These are phyloP conservation scores for Aurelia sp. DNA, from an alignment of 30 jellyfish, hydroid and myxozoan species.

Conservation along the genomic window DNA sequence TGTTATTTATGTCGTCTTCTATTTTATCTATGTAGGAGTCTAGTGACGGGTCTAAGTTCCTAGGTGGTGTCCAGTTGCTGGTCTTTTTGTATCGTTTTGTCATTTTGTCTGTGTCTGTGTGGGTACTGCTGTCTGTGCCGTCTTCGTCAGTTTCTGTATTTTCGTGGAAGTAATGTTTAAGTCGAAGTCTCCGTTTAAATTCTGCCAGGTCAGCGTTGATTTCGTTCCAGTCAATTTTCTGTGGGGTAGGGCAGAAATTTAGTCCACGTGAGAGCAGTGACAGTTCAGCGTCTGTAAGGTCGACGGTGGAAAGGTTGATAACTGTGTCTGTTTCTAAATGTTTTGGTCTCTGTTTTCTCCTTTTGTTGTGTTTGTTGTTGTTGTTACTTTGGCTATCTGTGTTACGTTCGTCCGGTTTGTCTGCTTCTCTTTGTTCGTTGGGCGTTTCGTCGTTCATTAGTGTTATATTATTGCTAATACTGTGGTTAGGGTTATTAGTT, in stretches of 20 bases:
- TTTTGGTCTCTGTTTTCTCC: neutral
- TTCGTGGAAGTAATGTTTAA: neutral
- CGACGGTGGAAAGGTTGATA: too few relatives aligned
- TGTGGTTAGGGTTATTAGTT: too few relatives aligned
- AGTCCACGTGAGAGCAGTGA: neutral
- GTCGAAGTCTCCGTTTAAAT: neutral
- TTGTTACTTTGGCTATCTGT: too few relatives aligned
- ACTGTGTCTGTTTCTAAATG: too few relatives aligned
- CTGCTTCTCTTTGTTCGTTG: too few relatives aligned
- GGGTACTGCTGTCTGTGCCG: neutral
- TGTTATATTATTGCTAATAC: too few relatives aligned
- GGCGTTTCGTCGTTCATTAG: too few relatives aligned
- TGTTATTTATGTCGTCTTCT: neutral
- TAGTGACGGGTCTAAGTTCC: neutral
- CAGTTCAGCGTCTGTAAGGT: neutral
- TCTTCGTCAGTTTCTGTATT: neutral
- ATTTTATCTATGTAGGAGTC: neutral
- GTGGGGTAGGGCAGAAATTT: neutral
- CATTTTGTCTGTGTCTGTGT: neutral
- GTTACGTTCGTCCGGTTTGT: too few relatives aligned
- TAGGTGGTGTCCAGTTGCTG: constrained; percentile 2
- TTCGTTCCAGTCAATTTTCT: neutral
- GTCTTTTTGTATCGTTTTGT: neutral
- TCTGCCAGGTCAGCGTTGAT: constrained; percentile 1
- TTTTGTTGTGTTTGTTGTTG: too few relatives aligned